Conservation (phyloP, 2,113 vertebrate species). For the Morone saxatilis region DNA sequence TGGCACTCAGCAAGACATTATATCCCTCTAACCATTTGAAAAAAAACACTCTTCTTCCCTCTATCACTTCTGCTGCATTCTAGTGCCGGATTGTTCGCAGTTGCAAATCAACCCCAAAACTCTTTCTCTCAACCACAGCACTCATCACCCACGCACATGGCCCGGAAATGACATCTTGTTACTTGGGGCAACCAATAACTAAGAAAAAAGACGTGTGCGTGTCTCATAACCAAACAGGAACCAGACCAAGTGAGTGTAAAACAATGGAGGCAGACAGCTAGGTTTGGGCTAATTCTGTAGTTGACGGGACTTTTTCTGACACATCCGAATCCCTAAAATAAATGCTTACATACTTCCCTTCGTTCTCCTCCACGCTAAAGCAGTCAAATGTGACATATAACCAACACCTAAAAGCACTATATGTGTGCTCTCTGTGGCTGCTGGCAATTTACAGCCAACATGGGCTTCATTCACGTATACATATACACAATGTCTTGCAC, state of each 20-base stretch:
- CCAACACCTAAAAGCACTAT: background rate
- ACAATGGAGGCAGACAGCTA: background rate
- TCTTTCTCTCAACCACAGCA: background rate
- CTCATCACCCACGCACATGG: conserved; percentile 12
- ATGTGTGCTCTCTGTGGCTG: background rate
- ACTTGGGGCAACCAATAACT: background rate
- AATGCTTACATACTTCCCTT: background rate
- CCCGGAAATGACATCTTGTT: conserved; percentile 6
- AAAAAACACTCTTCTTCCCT: conserved; percentile 3
- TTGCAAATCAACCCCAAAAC: background rate
- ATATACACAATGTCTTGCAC: background rate
- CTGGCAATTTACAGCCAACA: background rate
- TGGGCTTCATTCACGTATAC: background rate
- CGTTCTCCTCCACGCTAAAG: background rate
- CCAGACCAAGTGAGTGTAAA: background rate
- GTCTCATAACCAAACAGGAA: conserved; percentile 42
- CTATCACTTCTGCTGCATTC: background rate
- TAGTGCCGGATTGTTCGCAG: background rate
- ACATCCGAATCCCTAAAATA: background rate
- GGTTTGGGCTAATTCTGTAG: background rate
- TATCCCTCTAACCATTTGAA: conserved; percentile 19
- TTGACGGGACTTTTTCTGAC: background rate
- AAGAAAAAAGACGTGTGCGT: background rate
- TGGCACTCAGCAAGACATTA: background rate
- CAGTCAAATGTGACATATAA: background rate